A percentile compares a stretch with the other conserved stretches of the same genome.
These are phyloP conservation scores for Iphiclides podalirius DNA, from an alignment of 2,888 invertebrate species.

Conservation along the genomic window DNA sequence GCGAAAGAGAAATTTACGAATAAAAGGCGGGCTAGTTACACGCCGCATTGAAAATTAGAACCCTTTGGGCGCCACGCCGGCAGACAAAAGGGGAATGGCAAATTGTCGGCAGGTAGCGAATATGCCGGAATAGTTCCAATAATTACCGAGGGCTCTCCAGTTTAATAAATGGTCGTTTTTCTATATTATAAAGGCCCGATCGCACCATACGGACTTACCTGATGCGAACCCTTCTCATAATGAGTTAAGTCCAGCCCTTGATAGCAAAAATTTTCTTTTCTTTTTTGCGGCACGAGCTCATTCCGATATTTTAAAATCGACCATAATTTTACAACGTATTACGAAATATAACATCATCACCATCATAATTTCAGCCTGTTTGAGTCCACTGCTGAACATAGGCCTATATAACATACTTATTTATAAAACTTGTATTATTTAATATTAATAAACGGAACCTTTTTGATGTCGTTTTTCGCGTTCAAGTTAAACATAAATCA, in stretches of 20 bases:
- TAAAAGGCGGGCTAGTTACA: slow-evolving; percentile 75
- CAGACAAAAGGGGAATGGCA: slow-evolving; percentile 78
- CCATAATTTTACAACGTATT: not conserved
- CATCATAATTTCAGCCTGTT: too few relatives aligned
- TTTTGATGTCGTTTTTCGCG: too few relatives aligned
- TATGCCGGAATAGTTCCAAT: slow-evolving; percentile 70
- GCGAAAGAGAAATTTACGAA: slow-evolving; percentile 77
- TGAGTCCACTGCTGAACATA: too few relatives aligned
- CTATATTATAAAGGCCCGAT: slow-evolving; percentile 73
- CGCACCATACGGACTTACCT: slow-evolving; percentile 78
- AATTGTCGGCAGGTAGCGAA: slow-evolving; percentile 80
- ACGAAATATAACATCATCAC: too few relatives aligned
- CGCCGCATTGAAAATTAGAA: slow-evolving; percentile 78
- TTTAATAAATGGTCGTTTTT: slow-evolving; percentile 79
- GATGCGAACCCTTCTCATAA: slow-evolving; percentile 69
- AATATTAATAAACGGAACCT: too few relatives aligned
- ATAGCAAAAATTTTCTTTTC: slow-evolving; percentile 37
- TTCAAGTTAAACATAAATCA: too few relatives aligned
- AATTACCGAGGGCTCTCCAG: slow-evolving; percentile 73
- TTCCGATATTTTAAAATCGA: slow-evolving; percentile 5
- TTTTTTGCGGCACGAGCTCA: slow-evolving; percentile 6
- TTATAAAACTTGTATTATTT: too few relatives aligned
- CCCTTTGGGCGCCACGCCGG: slow-evolving; percentile 80
- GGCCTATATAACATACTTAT: too few relatives aligned
- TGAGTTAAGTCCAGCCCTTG: slow-evolving; percentile 59